Evolutionary conservation across 2,888 invertebrate genomes (phyloP).

Genomic region (Pherbina coryleti): DNA sequence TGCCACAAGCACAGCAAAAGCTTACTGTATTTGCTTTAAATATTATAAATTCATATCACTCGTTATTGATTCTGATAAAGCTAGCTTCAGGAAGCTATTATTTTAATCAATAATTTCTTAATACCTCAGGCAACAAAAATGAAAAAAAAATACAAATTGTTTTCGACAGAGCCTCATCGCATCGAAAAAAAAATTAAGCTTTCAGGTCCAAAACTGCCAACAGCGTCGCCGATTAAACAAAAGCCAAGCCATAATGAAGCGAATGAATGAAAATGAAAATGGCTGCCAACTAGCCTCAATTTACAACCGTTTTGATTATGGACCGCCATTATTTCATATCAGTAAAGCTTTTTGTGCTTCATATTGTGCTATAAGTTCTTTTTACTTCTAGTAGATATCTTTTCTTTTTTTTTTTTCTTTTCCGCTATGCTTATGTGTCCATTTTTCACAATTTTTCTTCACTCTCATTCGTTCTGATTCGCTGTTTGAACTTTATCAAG

Average conservation of each 20-base stretch:
- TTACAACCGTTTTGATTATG: not conserved
- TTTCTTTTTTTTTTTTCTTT: not conserved
- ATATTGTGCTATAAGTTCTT: not conserved
- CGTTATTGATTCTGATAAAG: no score
- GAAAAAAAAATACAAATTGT: not conserved
- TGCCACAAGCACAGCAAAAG: no score
- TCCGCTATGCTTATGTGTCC: no score
- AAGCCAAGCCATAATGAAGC: not conserved
- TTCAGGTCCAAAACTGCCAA: not conserved
- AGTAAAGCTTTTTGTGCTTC: not conserved
- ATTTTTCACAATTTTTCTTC: no score
- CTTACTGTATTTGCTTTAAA: no score
- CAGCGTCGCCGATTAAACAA: not conserved
- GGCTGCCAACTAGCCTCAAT: not conserved
- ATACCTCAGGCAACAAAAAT: no score
- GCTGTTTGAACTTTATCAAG: not conserved
- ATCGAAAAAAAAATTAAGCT: not conserved
- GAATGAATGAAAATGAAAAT: not conserved
- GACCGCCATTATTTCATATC: slow-evolving; percentile 8
- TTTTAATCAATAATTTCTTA: no score
- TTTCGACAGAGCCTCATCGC: not conserved
- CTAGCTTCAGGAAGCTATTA: no score
- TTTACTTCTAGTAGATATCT: not conserved
- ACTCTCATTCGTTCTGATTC: no score
- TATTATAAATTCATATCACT: no score